Percentiles rank a stretch among this genome's conserved stretches.
These are phyloP conservation scores for Trochalopteron elliotii DNA, from an alignment of 2,113 vertebrate species.

Conservation along the genomic window DNA sequence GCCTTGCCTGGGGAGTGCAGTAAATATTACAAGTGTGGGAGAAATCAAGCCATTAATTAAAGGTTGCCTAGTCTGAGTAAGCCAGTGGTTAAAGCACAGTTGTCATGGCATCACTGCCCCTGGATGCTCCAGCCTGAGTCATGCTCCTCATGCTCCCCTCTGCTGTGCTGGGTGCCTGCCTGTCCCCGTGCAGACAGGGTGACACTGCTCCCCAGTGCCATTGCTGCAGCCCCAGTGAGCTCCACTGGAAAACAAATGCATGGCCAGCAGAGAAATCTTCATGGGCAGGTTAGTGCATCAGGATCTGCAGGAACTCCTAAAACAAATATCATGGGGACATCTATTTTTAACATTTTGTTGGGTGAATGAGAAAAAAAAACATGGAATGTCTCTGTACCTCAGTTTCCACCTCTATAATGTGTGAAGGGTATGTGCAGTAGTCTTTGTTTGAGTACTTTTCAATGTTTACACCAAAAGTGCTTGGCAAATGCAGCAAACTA, in stretches of 20 bases:
- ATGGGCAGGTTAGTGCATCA: neutral
- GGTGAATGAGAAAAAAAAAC: neutral
- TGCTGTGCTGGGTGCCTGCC: neutral
- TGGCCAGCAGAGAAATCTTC: neutral
- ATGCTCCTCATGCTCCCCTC: neutral
- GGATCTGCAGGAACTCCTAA: neutral
- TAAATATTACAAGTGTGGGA: neutral
- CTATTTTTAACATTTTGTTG: neutral
- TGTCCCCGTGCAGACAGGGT: neutral
- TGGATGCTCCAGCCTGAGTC: conserved; percentile 23
- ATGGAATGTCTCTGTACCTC: neutral
- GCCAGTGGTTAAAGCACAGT: neutral
- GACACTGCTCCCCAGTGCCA: neutral
- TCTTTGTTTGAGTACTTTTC: neutral
- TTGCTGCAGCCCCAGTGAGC: neutral
- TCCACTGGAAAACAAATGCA: neutral
- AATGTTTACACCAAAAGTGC: neutral
- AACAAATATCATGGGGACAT: neutral
- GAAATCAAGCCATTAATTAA: conserved; percentile 11
- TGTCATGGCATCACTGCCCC: neutral
- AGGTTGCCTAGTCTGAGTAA: neutral
- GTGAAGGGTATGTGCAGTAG: neutral
- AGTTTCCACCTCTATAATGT: neutral
- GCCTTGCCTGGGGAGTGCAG: neutral
- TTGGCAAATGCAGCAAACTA: neutral